These are phyloP conservation scores for Omphaloscelis lunosa DNA, from an alignment of 2,888 invertebrate species.

Conservation along the genomic window DNA sequence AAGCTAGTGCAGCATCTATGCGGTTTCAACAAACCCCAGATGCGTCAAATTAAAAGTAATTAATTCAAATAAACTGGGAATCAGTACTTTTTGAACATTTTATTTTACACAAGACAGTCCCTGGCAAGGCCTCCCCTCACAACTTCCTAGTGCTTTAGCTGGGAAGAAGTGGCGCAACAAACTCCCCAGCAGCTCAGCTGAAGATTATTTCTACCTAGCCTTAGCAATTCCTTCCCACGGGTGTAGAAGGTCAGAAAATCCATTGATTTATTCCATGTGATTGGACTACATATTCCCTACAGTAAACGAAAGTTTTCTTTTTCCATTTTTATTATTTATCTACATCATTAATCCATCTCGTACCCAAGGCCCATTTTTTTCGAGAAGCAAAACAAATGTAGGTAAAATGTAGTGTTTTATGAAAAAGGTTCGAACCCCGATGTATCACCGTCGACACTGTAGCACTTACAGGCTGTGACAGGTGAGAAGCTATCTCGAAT, in stretches of 20 bases:
- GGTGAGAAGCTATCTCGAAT: not conserved
- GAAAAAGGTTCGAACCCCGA: slow-evolving; percentile 37
- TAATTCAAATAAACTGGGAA: too few relatives aligned
- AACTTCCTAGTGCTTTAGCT: too few relatives aligned
- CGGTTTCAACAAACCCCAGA: too few relatives aligned
- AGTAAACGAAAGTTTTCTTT: not conserved
- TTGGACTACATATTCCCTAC: not conserved
- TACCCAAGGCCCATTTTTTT: slow-evolving; percentile 6
- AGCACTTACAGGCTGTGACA: slow-evolving; percentile 28
- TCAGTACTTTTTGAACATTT: too few relatives aligned
- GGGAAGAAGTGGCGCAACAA: too few relatives aligned
- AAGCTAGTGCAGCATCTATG: not conserved
- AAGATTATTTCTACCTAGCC: too few relatives aligned
- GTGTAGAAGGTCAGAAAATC: not conserved
- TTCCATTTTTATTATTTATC: slow-evolving; percentile 10
- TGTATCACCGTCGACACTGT: slow-evolving; percentile 32
- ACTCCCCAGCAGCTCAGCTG: too few relatives aligned
- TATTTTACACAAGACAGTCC: too few relatives aligned
- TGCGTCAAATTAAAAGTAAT: too few relatives aligned
- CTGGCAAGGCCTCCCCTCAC: too few relatives aligned
- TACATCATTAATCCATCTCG: slow-evolving; percentile 32
- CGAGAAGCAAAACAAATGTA: slow-evolving; percentile 34
- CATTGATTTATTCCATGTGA: not conserved
- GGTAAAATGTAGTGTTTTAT: slow-evolving; percentile 33
- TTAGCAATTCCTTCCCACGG: not conserved